Base-by-base conservation (phyloP, 2,888 invertebrate species). In the Pseudococcus longispinus region DNA sequence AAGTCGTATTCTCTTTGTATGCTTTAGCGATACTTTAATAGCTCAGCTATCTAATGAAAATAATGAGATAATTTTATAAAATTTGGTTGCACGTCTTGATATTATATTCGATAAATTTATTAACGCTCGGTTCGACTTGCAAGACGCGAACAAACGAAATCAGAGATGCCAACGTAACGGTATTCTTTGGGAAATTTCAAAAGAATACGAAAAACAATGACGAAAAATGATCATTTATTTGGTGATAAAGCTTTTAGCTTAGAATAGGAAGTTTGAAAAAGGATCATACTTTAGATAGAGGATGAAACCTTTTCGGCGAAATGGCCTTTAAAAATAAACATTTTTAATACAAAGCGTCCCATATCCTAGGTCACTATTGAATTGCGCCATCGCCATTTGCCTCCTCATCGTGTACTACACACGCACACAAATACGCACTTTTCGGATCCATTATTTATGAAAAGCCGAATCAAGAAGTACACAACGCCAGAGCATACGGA, bases 381-480 rank as follows among this genome's bases (percentile, higher is more conserved):
- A 80, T 80, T 20, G 37, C 42, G 42, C 20, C 77, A 37, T 37
- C 37, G 37, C 4, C 37, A n/a, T n/a, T n/a, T n/a, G n/a, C n/a
- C n/a, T n/a, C n/a, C n/a, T n/a, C n/a, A n/a, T n/a, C n/a, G n/a
- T n/a, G n/a, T n/a, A n/a, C n/a, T n/a, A n/a, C n/a, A n/a, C n/a
- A n/a, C n/a, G n/a, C n/a, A 37, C 37, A 37, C 37, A 37, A 37
- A 6, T n/a, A 9, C 37, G 8, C 37, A 80, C 77, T 9, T 80
- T 80, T 80, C 77, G 77, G 32, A 80, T 80, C 77, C 77, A 80
- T 80, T 80, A 80, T 80, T 80, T 80, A 80, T 80, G 77, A 80
- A 80, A 70, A 37, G 77, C 42, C 18, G 42, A 80, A 80, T 80
- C 77, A 70, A 70, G 77, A 80, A 80, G 42, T 42, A 80, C 32